These are phyloP conservation scores for Microtus richardsoni DNA, from an alignment of 2,113 vertebrate genomes.

Conservation along the genomic window DNA sequence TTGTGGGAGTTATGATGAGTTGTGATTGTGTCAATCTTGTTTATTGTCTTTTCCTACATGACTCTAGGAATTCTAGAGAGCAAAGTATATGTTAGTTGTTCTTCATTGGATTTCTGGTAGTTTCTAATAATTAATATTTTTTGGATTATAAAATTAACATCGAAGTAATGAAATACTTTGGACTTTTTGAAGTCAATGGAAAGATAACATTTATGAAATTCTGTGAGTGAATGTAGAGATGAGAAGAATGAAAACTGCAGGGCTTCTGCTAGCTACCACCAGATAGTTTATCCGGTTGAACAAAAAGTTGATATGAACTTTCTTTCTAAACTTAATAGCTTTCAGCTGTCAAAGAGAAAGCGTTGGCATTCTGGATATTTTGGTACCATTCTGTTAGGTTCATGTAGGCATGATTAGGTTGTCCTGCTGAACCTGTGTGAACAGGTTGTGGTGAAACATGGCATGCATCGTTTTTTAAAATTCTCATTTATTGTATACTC, in stretches of 20 bases:
- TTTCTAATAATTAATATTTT: not conserved
- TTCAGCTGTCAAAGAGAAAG: not conserved
- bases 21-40: not conserved
- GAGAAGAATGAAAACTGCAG: not conserved
- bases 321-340: not conserved
- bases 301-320: not conserved
- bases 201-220: not conserved
- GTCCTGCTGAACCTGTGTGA: not conserved
- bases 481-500: not conserved
- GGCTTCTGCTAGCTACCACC: not conserved
- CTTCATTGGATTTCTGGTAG: not conserved
- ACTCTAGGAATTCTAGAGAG: not conserved
- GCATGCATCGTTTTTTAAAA: not conserved
- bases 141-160: not conserved
- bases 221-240: not conserved
- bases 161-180: not conserved
- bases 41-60: not conserved
- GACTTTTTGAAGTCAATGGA: not conserved
- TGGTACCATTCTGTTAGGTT: not conserved
- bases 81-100: not conserved
- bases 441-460: not conserved
- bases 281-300: not conserved
- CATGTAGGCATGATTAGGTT: not conserved
- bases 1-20: not conserved
- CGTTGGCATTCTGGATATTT: not conserved